Evolutionary conservation across 2,797 vertebrate species (phyloP).

Genomic region (Sylvia borin): DNA sequence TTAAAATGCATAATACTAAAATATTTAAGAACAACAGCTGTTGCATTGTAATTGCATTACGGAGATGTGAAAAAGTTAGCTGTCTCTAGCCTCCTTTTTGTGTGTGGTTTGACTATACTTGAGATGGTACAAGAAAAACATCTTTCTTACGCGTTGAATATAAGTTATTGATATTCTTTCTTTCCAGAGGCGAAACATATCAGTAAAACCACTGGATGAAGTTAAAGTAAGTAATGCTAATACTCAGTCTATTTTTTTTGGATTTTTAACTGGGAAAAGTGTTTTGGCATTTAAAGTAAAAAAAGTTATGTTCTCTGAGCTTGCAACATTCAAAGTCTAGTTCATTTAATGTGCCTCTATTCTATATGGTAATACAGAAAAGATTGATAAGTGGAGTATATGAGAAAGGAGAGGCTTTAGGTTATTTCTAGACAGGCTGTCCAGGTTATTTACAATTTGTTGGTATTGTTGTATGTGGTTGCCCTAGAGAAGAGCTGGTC

Average conservation of each 20-base stretch:
- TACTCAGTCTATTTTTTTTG: neutral
- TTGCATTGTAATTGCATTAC: neutral
- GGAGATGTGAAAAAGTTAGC: neutral
- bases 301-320: neutral
- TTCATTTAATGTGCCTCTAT: neutral
- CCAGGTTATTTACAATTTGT: neutral
- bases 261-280: neutral
- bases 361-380: neutral
- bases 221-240: slow-evolving; percentile 77
- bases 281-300: neutral
- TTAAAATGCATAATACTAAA: neutral
- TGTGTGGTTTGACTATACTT: neutral
- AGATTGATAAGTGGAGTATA: neutral
- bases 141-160: neutral
- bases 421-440: neutral
- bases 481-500: neutral
- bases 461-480: neutral
- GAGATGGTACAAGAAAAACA: neutral
- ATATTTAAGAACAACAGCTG: neutral
- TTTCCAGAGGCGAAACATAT: slow-evolving; percentile 89
- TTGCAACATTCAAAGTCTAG: neutral
- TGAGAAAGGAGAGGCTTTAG: neutral
- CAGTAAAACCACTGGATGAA: slow-evolving; percentile 84
- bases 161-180: neutral
- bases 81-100: neutral